Evolutionary conservation across 2,797 vertebrate genomes (phyloP).

Genomic region (Syngnathus rostellatus): DNA sequence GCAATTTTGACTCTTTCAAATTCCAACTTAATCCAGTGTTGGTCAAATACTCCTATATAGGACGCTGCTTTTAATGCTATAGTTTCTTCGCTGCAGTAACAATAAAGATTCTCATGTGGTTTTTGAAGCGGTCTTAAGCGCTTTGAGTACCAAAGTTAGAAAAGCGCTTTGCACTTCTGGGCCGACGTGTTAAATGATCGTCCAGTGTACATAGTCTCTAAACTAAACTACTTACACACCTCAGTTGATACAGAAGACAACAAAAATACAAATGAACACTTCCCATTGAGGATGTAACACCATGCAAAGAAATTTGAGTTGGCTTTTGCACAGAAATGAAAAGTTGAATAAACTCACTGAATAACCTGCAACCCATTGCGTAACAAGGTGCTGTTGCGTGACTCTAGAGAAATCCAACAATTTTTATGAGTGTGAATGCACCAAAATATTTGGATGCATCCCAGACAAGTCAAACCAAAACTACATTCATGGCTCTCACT

Average conservation of each 20-base stretch:
- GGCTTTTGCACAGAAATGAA: not conserved
- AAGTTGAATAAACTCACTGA: not conserved
- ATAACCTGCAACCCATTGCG: not conserved
- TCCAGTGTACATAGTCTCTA: not conserved
- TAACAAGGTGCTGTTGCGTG: not conserved
- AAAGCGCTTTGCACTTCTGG: not conserved
- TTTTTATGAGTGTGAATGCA: not conserved
- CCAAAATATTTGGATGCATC: not conserved
- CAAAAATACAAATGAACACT: not conserved
- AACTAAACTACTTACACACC: not conserved
- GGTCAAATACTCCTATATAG: not conserved
- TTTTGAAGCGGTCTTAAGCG: not conserved
- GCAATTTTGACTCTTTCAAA: no score
- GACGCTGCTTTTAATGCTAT: not conserved
- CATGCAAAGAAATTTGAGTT: not conserved
- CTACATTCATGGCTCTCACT: not conserved
- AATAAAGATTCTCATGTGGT: not conserved
- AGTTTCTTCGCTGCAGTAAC: constrained; percentile 3
- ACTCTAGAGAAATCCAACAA: not conserved
- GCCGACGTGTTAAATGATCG: not conserved
- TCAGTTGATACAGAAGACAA: not conserved
- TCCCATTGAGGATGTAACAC: not conserved
- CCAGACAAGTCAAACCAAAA: not conserved
- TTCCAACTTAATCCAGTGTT: not conserved
- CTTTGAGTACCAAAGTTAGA: no score